These are phyloP conservation scores for Oreamnos americanus DNA, from an alignment of 2,113 vertebrate species.

Conservation along the genomic window DNA sequence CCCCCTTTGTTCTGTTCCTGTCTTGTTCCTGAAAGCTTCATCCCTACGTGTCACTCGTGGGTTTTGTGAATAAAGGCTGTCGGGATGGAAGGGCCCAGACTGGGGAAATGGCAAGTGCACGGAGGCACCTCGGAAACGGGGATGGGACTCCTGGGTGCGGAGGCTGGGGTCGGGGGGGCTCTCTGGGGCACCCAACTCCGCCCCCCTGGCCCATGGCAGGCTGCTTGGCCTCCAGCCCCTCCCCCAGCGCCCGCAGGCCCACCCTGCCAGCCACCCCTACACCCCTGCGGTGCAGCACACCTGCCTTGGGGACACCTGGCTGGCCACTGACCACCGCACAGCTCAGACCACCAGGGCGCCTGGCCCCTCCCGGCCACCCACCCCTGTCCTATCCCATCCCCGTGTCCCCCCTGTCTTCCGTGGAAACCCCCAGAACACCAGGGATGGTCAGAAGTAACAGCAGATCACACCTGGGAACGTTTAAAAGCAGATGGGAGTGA, in stretches of 20 bases:
- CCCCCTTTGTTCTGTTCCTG: rapidly evolving
- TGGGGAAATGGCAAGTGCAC: rapidly evolving
- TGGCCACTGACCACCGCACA: not conserved
- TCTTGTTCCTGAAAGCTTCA: not conserved
- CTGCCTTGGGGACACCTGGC: not conserved
- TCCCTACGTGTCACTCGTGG: not conserved
- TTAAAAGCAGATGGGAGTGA: rapidly evolving
- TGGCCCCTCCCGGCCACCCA: not conserved
- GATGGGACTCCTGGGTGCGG: not conserved
- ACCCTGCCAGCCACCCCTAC: rapidly evolving
- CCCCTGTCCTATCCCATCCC: not conserved
- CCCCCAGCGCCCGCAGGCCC: rapidly evolving
- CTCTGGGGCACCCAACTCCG: not conserved
- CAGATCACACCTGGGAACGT: not conserved
- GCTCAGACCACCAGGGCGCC: not conserved
- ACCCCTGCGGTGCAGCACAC: not conserved
- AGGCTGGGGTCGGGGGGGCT: too few relatives aligned
- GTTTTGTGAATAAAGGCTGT: not conserved
- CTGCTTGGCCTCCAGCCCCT: not conserved
- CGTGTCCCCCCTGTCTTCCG: not conserved
- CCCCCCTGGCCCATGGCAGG: too few relatives aligned
- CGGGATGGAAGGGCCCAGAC: not conserved
- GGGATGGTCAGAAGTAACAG: not conserved
- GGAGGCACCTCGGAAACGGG: not conserved
- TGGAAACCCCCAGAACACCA: not conserved